Evolutionary conservation across 2,888 invertebrate species (phyloP).

Genomic region (Neocrepidodera transversa): DNA sequence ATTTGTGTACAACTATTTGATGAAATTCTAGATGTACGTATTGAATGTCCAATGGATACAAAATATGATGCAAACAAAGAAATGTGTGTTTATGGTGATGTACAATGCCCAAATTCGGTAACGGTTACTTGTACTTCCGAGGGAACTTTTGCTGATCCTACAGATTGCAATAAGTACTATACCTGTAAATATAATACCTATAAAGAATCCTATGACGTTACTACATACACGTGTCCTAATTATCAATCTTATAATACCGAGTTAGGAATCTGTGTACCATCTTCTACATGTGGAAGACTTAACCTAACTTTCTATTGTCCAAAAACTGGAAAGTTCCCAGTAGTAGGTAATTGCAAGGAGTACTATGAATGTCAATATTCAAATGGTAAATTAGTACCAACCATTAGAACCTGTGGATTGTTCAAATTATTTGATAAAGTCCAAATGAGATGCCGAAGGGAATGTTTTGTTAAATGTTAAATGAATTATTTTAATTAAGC

Average conservation of each 20-base stretch:
- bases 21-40: constrained; percentile 42
- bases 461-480: constrained; percentile 45
- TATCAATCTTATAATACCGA: constrained; percentile 60
- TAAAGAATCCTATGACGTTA: constrained; percentile 62
- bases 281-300: constrained; percentile 58
- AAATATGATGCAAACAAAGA: constrained; percentile 45
- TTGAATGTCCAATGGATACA: constrained; percentile 46
- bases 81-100: constrained; percentile 47
- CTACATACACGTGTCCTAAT: constrained; percentile 62
- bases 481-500: background rate
- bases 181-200: constrained; percentile 62
- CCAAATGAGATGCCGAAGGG: constrained; percentile 47
- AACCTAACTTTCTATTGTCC: constrained; percentile 56
- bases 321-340: constrained; percentile 58
- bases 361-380: constrained; percentile 61
- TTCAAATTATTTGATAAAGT: constrained; percentile 60
- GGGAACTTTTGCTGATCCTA: constrained; percentile 62
- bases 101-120: constrained; percentile 50
- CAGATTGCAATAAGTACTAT: constrained; percentile 64
- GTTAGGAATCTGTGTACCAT: constrained; percentile 57
- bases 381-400: constrained; percentile 53
- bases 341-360: constrained; percentile 59
- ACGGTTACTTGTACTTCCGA: constrained; percentile 49
- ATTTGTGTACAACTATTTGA: constrained; percentile 47
- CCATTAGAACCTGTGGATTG: constrained; percentile 59